Conservation (phyloP, 2,113 vertebrate genomes). For the Phainopepla nitens region DNA sequence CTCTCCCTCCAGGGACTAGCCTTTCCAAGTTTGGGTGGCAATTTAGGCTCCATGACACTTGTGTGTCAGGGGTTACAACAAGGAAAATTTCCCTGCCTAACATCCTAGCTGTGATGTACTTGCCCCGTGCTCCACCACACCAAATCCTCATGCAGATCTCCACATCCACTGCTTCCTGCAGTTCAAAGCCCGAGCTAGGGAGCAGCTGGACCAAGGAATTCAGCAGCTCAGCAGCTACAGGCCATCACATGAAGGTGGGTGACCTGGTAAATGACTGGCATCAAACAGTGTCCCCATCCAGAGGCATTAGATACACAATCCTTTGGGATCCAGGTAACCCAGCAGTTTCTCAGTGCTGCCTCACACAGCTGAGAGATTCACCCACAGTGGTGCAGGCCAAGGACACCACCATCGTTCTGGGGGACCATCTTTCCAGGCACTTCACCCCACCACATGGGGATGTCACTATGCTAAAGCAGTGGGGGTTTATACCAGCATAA, state of each 20-base stretch:
- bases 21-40: not conserved
- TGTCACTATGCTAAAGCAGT: not conserved
- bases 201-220: not conserved
- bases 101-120: fast-evolving
- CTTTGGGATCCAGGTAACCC: not conserved
- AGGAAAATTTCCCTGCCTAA: not conserved
- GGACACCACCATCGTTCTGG: not conserved
- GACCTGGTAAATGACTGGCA: not conserved
- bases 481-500: not conserved
- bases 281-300: not conserved
- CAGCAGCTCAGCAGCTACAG: not conserved
- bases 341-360: not conserved
- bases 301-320: not conserved
- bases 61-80: not conserved
- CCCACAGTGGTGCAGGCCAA: not conserved
- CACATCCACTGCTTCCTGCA: not conserved
- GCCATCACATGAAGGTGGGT: not conserved
- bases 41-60: not conserved
- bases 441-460: not conserved
- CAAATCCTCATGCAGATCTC: not conserved
- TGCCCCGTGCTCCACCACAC: not conserved
- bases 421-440: not conserved
- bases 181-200: not conserved
- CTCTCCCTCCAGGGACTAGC: not conserved
- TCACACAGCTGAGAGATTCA: not conserved